Base-by-base conservation (phyloP, 2,797 vertebrate genomes). In the Brotula barbata region DNA sequence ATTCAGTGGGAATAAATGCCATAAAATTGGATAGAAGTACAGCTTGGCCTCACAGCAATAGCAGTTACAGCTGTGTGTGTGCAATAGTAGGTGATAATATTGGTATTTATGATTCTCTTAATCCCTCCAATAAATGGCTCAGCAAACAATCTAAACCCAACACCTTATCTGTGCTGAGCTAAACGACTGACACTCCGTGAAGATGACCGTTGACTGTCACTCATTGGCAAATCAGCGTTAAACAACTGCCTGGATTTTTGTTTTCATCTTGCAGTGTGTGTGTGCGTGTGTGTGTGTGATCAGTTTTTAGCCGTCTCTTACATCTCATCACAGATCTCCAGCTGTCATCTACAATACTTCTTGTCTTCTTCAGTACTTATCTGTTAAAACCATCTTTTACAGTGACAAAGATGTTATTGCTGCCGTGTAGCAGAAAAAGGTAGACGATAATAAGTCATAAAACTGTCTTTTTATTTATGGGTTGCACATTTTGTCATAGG, bases 101-200 rank as follows among this genome's bases (percentile, higher is more conserved):
- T 12, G 22, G 53, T 62, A 80, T 80, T 74, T 72, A 73, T 69
- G 54, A 71, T 48, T 13, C 54, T 47, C 21, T 67, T 75, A 65
- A 72, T 64, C 49, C n/a, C 21, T 45, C 66, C 57, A 64, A 57
- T 64, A 77, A 72, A 75, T 52, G 21, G 17, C 33, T 40, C 1
- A 44, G 49, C 48, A 44, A 62, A 37, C 56, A 17, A 20, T 46
- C 43, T 17, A 34, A 52, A 31, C n/a, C 40, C 40, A 43, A 23
- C 34, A 50, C 19, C 22, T 50, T 50, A 64, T 61, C 34, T 49
- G 14, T 22, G 7, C 9, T 61, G 57, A 53, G 25, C 62, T 40
- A 37, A 70, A 71, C 49, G 63, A 46, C 33, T 49, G 48, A 11
- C 36, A 34, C 22, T 25, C n/a, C 31, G 54, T 7, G 23, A 65